Evolutionary conservation across 53 echinoderm and acorn worm genomes (phyloP), one percentile per base, ranked within the genome.

Genomic region (Holothuria leucospilota): DNA sequence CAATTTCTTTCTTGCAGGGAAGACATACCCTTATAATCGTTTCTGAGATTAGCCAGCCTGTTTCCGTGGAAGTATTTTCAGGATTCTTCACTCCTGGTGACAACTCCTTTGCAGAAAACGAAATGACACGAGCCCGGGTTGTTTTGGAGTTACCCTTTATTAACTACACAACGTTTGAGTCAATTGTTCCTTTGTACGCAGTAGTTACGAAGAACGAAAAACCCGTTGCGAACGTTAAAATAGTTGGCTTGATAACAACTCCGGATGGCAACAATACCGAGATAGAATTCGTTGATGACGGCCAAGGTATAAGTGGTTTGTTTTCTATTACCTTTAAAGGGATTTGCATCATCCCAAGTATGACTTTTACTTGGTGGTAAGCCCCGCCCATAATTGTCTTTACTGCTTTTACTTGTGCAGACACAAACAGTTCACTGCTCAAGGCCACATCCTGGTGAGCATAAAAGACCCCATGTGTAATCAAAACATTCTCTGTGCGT

Each of bases 11-110:
- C 15, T 56, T 16, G 16, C 18, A 56, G 56, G 56, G 56, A 18
- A 16, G 0, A 16, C 16, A 56, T 15, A 56, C 8, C 15, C 56
- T 75, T 49, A 8, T n/a, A 13, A 46, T 75, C 25, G 20, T 6
- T 21, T 75, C 75, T 25, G n/a, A 49, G 1, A 27, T 75, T 8
- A 51, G 26, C n/a, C 75, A 75, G 23, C 49, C 25, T 28, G 52
- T 75, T 26, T 75, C 75, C 21, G 38, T 75, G 6, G 75, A 75
- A 52, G 75, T 75, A 23, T 75, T 49, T 75, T 75, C 75, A 21
- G 51, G 14, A 26, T 21, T 51, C 20, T 26, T 75, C 75, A 27
- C n/a, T 52, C 75, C 75, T 52, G 11, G 49, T 49, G 13, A n/a
- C 51, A 52, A 11, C 20, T 70, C 70, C 13, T 29, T 70, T 39